Base-by-base conservation (phyloP, 2,113 vertebrate genomes). In the Leptocoma aspasia region DNA sequence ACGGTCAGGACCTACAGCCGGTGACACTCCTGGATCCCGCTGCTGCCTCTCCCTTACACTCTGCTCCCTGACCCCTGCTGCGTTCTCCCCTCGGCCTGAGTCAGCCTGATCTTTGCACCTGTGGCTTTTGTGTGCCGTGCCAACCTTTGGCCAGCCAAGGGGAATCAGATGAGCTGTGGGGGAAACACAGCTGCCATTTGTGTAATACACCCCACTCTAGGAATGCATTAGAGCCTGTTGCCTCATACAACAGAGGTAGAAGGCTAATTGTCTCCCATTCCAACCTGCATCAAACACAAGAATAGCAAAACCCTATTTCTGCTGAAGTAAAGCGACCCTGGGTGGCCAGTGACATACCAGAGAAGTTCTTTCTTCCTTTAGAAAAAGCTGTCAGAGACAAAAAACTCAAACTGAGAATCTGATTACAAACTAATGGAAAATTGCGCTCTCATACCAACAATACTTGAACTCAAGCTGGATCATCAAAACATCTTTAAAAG, bases 361-460 rank as follows among this genome's bases (percentile, higher is more conserved):
- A 39, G 20, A 61, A 15, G 21, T 23, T 30, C 47, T 24, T 78
- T 63, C 33, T 53, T 73, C 41, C 37, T 73, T 53, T 26, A 37
- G 35, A 70, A 26, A 50, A 65, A 10, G 21, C 18, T 76, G 15
- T 30, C 57, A 44, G 44, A 64, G n/a, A 71, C 21, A 37, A 84
- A 83, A 65, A 13, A 2, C 13, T 69, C 83, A 61, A 76, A 70
- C 19, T 6, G 33, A 42, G 63, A 81, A 70, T 18, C 17, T 24
- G 16, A 54, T 73, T 68, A 37, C 23, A 75, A 66, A 27, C 19
- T 30, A 53, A 68, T 59, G 33, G 7, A 37, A 87, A 87, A 79
- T 10, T 41, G 6, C 1, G 1, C 8, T 56, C 11, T 54, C 15
- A 0, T 42, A 86, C 23, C 56, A 66, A 22, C 15, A 13, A 10